Percentiles rank a stretch among this genome's conserved stretches.
Evolutionary conservation across 2,113 vertebrate species (phyloP).

Genomic region (Saccopteryx bilineata): DNA sequence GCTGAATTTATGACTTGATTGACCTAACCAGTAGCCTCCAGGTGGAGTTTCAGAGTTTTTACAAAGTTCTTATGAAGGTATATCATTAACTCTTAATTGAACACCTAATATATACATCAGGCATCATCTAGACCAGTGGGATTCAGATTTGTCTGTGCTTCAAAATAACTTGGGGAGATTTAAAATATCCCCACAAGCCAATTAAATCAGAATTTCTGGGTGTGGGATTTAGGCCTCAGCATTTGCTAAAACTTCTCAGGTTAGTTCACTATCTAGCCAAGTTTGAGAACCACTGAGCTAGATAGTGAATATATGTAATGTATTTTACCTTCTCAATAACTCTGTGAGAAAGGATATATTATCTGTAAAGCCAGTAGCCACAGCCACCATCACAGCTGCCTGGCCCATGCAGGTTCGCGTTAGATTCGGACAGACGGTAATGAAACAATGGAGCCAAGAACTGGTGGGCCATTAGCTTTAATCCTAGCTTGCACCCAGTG

Average conservation of each 20-base stretch:
- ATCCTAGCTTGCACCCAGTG: too few relatives aligned
- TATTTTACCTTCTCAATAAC: neutral
- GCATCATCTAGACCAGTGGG: neutral
- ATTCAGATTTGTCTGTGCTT: neutral
- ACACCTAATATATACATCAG: neutral
- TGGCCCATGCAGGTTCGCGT: too few relatives aligned
- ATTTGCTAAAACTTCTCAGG: slow-evolving; percentile 35
- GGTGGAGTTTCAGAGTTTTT: neutral
- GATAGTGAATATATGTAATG: neutral
- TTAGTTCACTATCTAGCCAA: neutral
- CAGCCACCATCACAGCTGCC: too few relatives aligned
- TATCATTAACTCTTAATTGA: neutral
- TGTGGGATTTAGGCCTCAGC: neutral
- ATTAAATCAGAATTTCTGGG: slow-evolving; percentile 26
- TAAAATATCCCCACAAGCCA: neutral
- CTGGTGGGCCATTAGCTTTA: too few relatives aligned
- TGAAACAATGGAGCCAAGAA: too few relatives aligned
- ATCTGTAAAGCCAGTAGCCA: neutral
- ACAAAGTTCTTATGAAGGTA: neutral
- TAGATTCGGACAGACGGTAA: too few relatives aligned
- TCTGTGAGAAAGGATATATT: neutral
- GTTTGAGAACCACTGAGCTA: neutral
- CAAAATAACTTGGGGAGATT: slow-evolving; percentile 9
- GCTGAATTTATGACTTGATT: neutral
- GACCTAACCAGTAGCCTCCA: neutral